Evolutionary conservation across 2,888 invertebrate species (phyloP), one percentile per base, ranked within the genome.

Genomic region (Periphyllus acericola): DNA sequence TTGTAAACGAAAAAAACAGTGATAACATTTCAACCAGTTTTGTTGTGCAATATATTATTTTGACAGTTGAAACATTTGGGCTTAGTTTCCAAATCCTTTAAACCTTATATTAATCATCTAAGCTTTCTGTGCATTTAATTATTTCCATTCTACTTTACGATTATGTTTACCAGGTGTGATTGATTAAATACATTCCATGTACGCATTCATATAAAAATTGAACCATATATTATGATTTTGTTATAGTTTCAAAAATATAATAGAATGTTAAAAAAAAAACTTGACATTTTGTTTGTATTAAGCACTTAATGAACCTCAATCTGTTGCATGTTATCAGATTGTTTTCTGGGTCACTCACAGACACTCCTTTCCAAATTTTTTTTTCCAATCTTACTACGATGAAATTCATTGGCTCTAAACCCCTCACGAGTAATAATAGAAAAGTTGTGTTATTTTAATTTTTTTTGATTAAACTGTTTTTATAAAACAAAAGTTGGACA

Each of bases 21-120:
- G 40, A 76, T 84, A 11, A 75, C 75, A 40, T 76, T 76, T 46
- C 40, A 84, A 84, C 40, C 19, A 29, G 21, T 52, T 82, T 32
- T 82, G 68, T 68, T 29, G 19, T 71, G n/a, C 40, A 60, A 75
- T 84, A 40, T 75, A 83, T 29, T 83, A 40, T 72, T 83, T 75
- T 83, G 75, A 75, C 40, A 72, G 34, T 52, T 80, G 60, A 21
- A 52, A 2, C 55, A 52, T 72, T 55, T 1, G 19, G n/a, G 14
- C 55, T 60, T 74, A 34, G 5, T n/a, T 8, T 11, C 4, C 19
- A 60, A 25, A 21, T 21, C 25, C 19, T 60, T 60, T 60, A 6
- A 60, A 21, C 19, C 3, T 21, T 19, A 3, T 60, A 21, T 60
- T 60, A 19, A 60, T 60, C 6, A 19, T 60, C 60, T 21, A 60